Percentiles rank a stretch among this genome's conserved stretches.
These are phyloP conservation scores for Steinernema feltiae DNA, from an alignment of 1,140 invertebrate genomes.

Conservation along the genomic window DNA sequence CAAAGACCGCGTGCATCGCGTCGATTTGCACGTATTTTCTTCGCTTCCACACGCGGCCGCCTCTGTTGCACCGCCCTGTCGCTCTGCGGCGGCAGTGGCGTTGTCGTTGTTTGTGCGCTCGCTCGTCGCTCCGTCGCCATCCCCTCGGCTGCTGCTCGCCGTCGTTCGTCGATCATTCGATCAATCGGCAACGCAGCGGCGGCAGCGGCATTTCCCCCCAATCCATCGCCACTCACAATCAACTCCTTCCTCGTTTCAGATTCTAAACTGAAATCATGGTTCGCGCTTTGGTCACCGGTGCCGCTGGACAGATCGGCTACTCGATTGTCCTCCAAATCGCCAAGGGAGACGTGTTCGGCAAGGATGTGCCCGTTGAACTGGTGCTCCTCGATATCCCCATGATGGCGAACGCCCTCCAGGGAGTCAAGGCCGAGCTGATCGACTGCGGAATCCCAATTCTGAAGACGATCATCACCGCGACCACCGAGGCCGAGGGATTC, in stretches of 20 bases:
- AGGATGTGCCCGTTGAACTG: conserved; percentile 72
- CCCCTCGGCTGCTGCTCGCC: no score
- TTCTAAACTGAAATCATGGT: conserved; percentile 58
- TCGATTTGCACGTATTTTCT: neutral
- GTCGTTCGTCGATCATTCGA: no score
- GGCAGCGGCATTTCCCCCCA: neutral
- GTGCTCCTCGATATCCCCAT: conserved; percentile 87
- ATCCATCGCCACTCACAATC: neutral
- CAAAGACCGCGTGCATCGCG: neutral
- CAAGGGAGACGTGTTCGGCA: conserved; percentile 92
- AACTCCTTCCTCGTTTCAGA: neutral
- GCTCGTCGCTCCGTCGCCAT: no score
- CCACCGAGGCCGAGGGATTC: conserved; percentile 79
- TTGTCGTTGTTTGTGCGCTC: no score
- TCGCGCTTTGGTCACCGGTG: conserved; percentile 90
- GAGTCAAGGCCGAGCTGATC: conserved; percentile 91
- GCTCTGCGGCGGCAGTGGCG: no score
- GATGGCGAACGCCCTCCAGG: conserved; percentile 88
- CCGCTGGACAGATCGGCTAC: conserved; percentile 91
- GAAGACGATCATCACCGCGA: conserved; percentile 64
- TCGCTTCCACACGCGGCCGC: neutral
- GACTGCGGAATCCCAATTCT: conserved; percentile 87
- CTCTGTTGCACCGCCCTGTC: neutral
- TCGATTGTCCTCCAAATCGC: conserved; percentile 72
- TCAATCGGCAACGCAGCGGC: no score